Evolutionary conservation across 92 coral and sea anemone genomes (phyloP).

Genomic region (Zoanthus gigantus): DNA sequence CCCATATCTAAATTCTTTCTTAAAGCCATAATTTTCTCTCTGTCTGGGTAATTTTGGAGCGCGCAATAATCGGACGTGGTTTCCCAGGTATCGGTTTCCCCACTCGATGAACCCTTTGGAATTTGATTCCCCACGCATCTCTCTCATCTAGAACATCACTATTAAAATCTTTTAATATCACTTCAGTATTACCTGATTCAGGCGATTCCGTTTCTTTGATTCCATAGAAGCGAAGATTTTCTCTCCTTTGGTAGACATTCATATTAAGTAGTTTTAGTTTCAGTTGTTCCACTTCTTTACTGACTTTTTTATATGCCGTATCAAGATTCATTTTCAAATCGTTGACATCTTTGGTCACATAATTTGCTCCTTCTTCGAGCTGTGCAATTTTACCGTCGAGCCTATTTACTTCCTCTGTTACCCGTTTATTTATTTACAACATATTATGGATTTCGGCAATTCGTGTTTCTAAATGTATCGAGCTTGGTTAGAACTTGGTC

Average conservation of each 20-base stretch:
- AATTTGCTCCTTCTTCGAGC: not conserved
- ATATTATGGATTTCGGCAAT: not conserved
- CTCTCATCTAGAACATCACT: not conserved
- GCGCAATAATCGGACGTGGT: not conserved
- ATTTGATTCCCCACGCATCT: not conserved
- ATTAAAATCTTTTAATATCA: not conserved
- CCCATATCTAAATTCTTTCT: not conserved
- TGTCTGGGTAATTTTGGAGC: not conserved
- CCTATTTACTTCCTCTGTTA: not conserved
- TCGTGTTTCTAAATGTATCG: not conserved
- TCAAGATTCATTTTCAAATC: not conserved
- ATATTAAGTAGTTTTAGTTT: too few species aligned
- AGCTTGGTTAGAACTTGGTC: too few species aligned
- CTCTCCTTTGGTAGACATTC: too few species aligned
- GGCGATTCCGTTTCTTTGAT: not conserved
- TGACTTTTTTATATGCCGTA: not conserved
- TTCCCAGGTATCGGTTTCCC: not conserved
- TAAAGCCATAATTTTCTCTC: not conserved
- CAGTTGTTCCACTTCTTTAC: not conserved
- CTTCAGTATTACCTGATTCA: not conserved
- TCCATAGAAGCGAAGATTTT: too few species aligned
- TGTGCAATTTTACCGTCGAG: too few species aligned
- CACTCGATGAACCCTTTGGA: not conserved
- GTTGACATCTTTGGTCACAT: not conserved
- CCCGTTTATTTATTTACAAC: not conserved